phyloP scores from a whole-genome alignment of 2,113 vertebrate genomes.

The Alligator sinensis region DNA sequence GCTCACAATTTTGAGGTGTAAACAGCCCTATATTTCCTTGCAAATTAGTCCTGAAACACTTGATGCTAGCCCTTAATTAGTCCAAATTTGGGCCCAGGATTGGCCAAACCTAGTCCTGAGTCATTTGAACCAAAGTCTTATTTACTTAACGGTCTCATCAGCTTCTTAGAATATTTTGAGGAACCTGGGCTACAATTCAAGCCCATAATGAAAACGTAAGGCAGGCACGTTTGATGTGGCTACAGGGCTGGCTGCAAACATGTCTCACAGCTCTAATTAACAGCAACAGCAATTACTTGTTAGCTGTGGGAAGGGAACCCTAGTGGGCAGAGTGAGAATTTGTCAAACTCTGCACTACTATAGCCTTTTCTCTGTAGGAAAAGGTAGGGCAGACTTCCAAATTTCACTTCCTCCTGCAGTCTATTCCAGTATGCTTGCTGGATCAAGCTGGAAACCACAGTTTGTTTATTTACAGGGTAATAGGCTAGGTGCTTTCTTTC shows the following conservation, averaged over 20 bases:
- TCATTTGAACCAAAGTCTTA: not conserved
- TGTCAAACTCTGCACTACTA: not conserved
- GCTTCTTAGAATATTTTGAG: not conserved
- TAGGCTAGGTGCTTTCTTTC: slow-evolving; percentile 34
- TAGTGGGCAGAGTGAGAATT: not conserved
- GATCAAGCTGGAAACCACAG: not conserved
- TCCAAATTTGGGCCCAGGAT: not conserved
- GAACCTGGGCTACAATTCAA: not conserved
- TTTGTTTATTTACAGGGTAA: slow-evolving; percentile 13
- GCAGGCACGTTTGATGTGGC: not conserved
- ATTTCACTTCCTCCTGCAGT: not conserved
- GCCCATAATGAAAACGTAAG: not conserved
- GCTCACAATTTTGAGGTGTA: not conserved
- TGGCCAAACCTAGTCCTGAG: accelerated
- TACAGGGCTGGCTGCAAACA: not conserved
- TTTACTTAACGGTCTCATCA: accelerated
- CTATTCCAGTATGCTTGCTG: not conserved
- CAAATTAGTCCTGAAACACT: not conserved
- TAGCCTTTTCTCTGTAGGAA: slow-evolving; percentile 5
- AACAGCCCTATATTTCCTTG: not conserved
- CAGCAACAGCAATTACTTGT: not conserved
- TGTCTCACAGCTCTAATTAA: slow-evolving; percentile 25
- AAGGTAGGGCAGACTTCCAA: slow-evolving; percentile 18
- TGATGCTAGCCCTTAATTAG: not conserved
- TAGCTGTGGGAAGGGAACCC: not conserved